Conservation (phyloP, 2,888 invertebrate species). For the Busseola fusca region DNA sequence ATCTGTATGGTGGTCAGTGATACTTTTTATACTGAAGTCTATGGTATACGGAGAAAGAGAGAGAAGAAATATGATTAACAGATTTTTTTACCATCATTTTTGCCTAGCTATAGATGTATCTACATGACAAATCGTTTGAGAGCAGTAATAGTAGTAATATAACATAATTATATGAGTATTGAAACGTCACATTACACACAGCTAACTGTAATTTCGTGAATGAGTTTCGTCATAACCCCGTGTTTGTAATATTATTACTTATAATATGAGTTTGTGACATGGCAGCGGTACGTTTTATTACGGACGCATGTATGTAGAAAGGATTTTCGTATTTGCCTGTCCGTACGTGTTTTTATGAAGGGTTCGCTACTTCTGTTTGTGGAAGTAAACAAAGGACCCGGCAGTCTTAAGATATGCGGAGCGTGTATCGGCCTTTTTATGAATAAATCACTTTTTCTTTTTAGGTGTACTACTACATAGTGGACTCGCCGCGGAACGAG, state of each 20-base stretch:
- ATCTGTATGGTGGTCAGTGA: slow-evolving; percentile 65
- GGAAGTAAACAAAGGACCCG: slow-evolving; percentile 66
- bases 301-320: slow-evolving; percentile 34
- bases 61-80: slow-evolving; percentile 42
- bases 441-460: slow-evolving; percentile 80
- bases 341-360: slow-evolving; percentile 59
- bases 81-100: slow-evolving; percentile 44
- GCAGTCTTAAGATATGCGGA: slow-evolving; percentile 67
- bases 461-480: slow-evolving; percentile 97
- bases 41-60: slow-evolving; percentile 41
- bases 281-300: slow-evolving; percentile 54
- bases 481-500: slow-evolving; percentile 96
- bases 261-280: slow-evolving; percentile 42
- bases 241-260: slow-evolving; percentile 42
- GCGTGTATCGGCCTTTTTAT: slow-evolving; percentile 65
- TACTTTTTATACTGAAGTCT: slow-evolving; percentile 44
- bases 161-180: slow-evolving; percentile 47
- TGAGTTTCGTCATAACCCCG: slow-evolving; percentile 40
- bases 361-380: slow-evolving; percentile 60
- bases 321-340: slow-evolving; percentile 50
- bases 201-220: slow-evolving; percentile 45
- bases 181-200: slow-evolving; percentile 43
- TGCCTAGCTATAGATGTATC: slow-evolving; percentile 41
- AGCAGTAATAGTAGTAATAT: slow-evolving; percentile 41
- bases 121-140: slow-evolving; percentile 34